Base-by-base conservation (phyloP, 2,888 invertebrate species). In the Leistus spinibarbis region DNA sequence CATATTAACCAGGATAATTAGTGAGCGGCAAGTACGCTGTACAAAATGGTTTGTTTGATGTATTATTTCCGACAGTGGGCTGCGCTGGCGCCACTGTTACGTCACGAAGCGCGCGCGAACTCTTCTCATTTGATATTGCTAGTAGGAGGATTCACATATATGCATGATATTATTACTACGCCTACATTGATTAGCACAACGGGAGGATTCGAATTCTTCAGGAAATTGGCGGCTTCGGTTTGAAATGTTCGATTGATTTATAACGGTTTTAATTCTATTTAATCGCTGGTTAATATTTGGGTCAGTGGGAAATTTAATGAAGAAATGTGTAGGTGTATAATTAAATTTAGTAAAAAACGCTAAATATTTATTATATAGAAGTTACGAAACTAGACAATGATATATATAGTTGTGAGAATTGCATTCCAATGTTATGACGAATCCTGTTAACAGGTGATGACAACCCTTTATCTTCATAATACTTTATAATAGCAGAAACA, bases 51-150 rank as follows among this genome's bases (percentile, higher is more conserved):
- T 72, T 24, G 65, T 66, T 72, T 72, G 72, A 72, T 72, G 72
- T 66, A 72, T 73, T 73, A 60, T 73, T 73, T 73, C 73, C 73
- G 73, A 73, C 67, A 73, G 66, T 73, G 66, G 73, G 73, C 17
- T 65, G 16, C 40, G 56, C 60, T 67, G 73, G 67, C 73, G 67
- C 73, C 67, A 24, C 64, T 64, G 10, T 19, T 13, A 16, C 16
- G 64, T 60, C 20, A 60, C 60, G 20, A 13, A 40, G 13, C 40
- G 40, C 40, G 7, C 40, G 40, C 40, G 40, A 5, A 40, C 40
- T n/a, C n/a, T n/a, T n/a, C n/a, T n/a, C n/a, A n/a, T n/a, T n/a
- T n/a, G n/a, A 40, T 40, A 10, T 40, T 40, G 10, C 7, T 40
- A 40, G 40, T 40, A 40, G 40, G 40, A 40, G 10, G 40, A 4